Percentiles rank a stretch among this genome's conserved stretches.
Evolutionary conservation across 2,113 vertebrate species (phyloP).

Genomic region (Sinocyclocheilus anophthalmus): DNA sequence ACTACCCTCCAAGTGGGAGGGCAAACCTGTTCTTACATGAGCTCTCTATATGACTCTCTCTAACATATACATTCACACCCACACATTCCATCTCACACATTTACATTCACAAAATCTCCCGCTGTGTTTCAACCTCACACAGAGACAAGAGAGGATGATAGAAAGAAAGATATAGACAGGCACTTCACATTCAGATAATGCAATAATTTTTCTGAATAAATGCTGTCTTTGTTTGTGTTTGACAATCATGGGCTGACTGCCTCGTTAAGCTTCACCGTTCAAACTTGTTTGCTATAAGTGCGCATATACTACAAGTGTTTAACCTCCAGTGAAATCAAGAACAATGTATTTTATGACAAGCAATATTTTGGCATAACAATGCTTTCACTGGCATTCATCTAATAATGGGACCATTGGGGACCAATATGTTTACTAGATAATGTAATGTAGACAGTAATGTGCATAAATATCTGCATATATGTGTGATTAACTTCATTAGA

Average conservation of each 20-base stretch:
- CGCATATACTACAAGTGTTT: conserved; percentile 4
- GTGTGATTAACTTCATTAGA: not conserved
- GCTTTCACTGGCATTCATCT: not conserved
- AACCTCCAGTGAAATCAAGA: conserved; percentile 15
- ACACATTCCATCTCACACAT: conserved; percentile 39
- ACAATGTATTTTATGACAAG: conserved; percentile 19
- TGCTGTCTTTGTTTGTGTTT: conserved; percentile 37
- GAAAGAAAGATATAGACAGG: conserved; percentile 20
- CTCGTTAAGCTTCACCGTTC: conserved; percentile 57
- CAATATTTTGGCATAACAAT: conserved; percentile 2
- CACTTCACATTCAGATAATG: conserved; percentile 40
- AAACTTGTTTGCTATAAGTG: conserved; percentile 20
- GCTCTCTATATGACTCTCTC: conserved; percentile 44
- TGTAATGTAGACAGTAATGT: not conserved
- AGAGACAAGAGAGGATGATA: conserved; percentile 16
- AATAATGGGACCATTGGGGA: not conserved
- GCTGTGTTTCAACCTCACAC: conserved; percentile 50
- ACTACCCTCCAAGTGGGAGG: conserved; percentile 38
- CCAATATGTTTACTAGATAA: not conserved
- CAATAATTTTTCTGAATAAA: conserved; percentile 45
- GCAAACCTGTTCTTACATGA: conserved; percentile 58
- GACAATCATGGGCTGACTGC: conserved; percentile 41
- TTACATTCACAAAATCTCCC: conserved; percentile 47
- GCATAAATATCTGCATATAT: not conserved
- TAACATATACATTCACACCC: conserved; percentile 40